A percentile compares a stretch with the other conserved stretches of the same genome.
These are phyloP conservation scores for Aphaenogaster rudis DNA, from an alignment of 1,140 invertebrate species.

Conservation along the genomic window DNA sequence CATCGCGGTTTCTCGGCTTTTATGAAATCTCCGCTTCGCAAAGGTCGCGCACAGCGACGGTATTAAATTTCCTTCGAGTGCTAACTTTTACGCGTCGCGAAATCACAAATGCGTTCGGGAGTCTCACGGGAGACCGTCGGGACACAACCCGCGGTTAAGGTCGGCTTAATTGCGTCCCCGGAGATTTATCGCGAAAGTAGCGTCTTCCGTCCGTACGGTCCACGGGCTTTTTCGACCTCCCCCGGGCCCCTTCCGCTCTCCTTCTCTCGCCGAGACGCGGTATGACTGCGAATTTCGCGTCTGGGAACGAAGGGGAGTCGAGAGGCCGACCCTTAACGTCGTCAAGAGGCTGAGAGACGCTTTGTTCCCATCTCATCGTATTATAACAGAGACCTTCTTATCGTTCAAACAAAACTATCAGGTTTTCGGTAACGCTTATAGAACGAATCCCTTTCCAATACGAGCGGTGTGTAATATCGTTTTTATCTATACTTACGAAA, in stretches of 20 bases:
- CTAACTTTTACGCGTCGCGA: constrained; percentile 33
- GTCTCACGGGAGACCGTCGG: neutral
- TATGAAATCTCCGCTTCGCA: neutral
- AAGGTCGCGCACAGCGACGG: neutral
- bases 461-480: neutral
- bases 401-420: neutral
- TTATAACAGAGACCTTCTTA: constrained; percentile 5
- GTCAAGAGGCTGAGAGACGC: neutral
- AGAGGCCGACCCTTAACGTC: neutral
- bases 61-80: constrained; percentile 20
- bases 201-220: constrained; percentile 22
- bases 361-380: neutral
- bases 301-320: neutral
- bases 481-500: neutral
- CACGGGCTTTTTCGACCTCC: neutral
- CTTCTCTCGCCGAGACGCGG: neutral
- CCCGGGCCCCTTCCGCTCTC: neutral
- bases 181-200: constrained; percentile 55
- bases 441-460: neutral
- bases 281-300: constrained; percentile 32
- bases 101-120: constrained; percentile 35
- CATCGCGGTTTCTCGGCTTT: neutral
- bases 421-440: neutral
- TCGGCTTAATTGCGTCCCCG: constrained; percentile 34
- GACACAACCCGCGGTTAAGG: constrained; percentile 3